Base-by-base conservation (phyloP, 1,140 invertebrate genomes). In the Ceratosolen solmsi region DNA sequence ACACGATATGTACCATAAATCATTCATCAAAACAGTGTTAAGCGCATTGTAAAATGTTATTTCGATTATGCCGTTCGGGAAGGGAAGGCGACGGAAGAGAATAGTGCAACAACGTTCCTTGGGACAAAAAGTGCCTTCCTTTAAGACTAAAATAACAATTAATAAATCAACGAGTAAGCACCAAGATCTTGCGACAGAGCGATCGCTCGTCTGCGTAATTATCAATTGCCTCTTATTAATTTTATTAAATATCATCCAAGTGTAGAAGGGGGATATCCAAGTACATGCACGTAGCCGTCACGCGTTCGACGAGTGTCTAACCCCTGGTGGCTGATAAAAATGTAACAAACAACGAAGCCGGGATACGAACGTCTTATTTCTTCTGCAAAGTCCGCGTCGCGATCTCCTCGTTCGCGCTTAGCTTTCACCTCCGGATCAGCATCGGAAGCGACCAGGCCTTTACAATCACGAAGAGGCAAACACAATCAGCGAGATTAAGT, bases 291-390 rank as follows among this genome's bases (percentile, higher is more conserved):
- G 63, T 17, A 20, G 1, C 2, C 33, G 38, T 79, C 77, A 79
- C 77, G 77, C 65, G 77, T 79, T 79, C 36, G 33, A 25, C 51
- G 77, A 71, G 65, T 79, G 77, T 54, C 30, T 11, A 17, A 8
- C 25, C 41, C 46, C 2, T 51, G 15, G 49, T 17, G 2, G 5
- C 41, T 1, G 75, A 78, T 78, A 74, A 74, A 75, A 75, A 38
- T 46, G 30, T 15, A 25, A 78, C 27, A 77, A 76, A 76, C 38
- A 68, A 68, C 33, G 58, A 25, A 25, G 3, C 30, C n/a, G 27
- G 4, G 41, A 51, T 22, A 25, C 13, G 33, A 58, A 4, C 71
- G 20, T 56, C 22, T 58, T 74, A 33, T 49, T 54, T 76, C 74
- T 63, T 56, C 15, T 11, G 4, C 73, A 33, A 75, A 27, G 15